Evolutionary conservation across 2,888 invertebrate species (phyloP), one percentile per base, ranked within the genome.

Genomic region (Platynereis dumerilii): DNA sequence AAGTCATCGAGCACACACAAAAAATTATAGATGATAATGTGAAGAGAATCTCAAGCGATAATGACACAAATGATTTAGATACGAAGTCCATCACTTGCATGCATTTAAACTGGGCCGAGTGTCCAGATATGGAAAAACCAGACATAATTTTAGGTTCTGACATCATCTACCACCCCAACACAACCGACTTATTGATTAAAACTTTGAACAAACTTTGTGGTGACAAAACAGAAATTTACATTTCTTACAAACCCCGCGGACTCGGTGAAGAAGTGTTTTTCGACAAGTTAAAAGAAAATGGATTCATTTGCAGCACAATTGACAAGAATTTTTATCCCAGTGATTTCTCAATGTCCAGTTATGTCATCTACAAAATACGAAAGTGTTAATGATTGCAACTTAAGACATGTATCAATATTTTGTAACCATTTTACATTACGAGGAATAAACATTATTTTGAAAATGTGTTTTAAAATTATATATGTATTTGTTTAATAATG

Each of bases 211-310:
- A 34, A 20, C 55, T 70, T 10, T 28, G 53, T 28, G n/a, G 55
- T 7, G 42, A 58, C 28, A 44, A 60, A 15, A 69, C 70, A 2
- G 17, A 29, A 12, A 67, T 66, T 20, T 55, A 52, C 24, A 34
- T 72, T 24, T 65, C 67, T 15, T 72, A 73, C 60, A 72, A 72
- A 58, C 56, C 67, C 20, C 58, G 73, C 7, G 70, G 68, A 26
- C 64, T 71, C 2, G 73, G 73, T 3, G 73, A 73, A 65, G 62
- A 67, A 15, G 44, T 58, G 17, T 70, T 73, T 60, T 73, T 73
- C 60, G 48, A 60, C 1, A 24, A 57, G 29, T 34, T 69, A 7
- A 44, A 48, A 26, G 44, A 64, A 12, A 24, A 58, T 22, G 48
- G 45, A 12, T 73, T 73, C 42, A 17, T n/a, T 5, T 60, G 29